Evolutionary conservation across 2,113 vertebrate genomes (phyloP).

Genomic region (Miniopterus natalensis): DNA sequence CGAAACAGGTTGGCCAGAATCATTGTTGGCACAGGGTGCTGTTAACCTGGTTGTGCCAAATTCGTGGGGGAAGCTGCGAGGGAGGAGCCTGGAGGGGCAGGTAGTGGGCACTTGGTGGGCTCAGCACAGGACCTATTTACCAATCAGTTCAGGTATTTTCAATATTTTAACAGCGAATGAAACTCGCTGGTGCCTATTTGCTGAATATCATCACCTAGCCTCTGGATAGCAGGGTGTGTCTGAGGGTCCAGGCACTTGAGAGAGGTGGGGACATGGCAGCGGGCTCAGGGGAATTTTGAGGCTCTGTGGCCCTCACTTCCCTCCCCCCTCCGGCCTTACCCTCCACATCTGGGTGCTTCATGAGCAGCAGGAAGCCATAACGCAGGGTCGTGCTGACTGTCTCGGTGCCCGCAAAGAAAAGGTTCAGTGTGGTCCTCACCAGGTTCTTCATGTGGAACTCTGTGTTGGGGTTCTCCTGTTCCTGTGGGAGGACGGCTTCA

Average conservation of each 20-base stretch:
- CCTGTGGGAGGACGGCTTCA: constrained; percentile 78
- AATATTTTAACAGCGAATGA: background rate
- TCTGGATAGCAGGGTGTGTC: background rate
- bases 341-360: constrained; percentile 90
- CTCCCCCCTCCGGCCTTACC: constrained; percentile 74
- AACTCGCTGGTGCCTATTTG: rapidly evolving
- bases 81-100: background rate
- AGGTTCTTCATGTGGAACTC: constrained; percentile 90
- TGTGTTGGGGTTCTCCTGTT: constrained; percentile 83
- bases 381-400: constrained; percentile 90
- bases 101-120: too few species aligned
- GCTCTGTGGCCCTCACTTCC: background rate
- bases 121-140: background rate
- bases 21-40: too few species aligned
- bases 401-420: constrained; percentile 91
- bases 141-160: background rate
- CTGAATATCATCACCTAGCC: background rate
- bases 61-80: rapidly evolving
- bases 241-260: background rate
- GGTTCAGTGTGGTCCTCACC: constrained; percentile 84
- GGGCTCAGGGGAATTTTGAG: background rate
- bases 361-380: constrained; percentile 88
- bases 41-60: background rate
- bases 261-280: background rate
- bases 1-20: rapidly evolving